phyloP scores from a whole-genome alignment of 92 coral and sea anemone species.

The Scolanthus callimorphus region DNA sequence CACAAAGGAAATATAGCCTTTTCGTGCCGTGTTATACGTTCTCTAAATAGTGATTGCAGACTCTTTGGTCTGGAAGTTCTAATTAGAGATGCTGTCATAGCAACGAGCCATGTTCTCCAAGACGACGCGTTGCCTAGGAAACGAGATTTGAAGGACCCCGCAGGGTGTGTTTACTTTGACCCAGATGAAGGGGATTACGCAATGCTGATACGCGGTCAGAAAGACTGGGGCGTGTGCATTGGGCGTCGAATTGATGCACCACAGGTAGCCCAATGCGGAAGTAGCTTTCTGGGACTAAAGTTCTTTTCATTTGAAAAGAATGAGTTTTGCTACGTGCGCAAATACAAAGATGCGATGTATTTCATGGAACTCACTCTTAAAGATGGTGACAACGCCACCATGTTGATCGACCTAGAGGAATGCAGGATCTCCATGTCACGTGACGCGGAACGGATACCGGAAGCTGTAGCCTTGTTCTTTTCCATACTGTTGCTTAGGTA shows the following conservation, averaged over 20 bases:
- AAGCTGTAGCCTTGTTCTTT: slow-evolving; percentile 39
- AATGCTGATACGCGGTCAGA: slow-evolving; percentile 44
- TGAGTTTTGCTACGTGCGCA: slow-evolving; percentile 33
- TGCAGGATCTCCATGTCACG: slow-evolving; percentile 42
- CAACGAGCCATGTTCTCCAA: slow-evolving; percentile 31
- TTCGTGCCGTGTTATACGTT: slow-evolving; percentile 38
- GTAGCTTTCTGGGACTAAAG: slow-evolving; percentile 32
- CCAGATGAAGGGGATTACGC: slow-evolving; percentile 15
- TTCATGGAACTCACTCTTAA: slow-evolving; percentile 36
- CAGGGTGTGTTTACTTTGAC: slow-evolving; percentile 17
- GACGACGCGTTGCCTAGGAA: slow-evolving; percentile 37
- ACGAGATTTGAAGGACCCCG: slow-evolving; percentile 12
- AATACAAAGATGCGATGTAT: slow-evolving; percentile 51
- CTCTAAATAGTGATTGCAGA: neutral
- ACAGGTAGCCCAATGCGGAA: slow-evolving; percentile 4
- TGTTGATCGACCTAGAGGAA: slow-evolving; percentile 30
- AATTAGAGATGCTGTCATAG: slow-evolving; percentile 15
- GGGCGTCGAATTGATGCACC: slow-evolving; percentile 10
- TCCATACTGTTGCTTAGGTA: slow-evolving; percentile 24
- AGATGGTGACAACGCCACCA: slow-evolving; percentile 31
- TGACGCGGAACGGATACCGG: slow-evolving; percentile 31
- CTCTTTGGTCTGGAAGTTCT: slow-evolving; percentile 30
- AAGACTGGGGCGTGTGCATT: slow-evolving; percentile 56
- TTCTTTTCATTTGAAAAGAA: slow-evolving; percentile 29
- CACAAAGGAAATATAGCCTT: slow-evolving; percentile 36